Base-by-base conservation (phyloP, 2,113 vertebrate species). In the Spheniscus mendiculus region DNA sequence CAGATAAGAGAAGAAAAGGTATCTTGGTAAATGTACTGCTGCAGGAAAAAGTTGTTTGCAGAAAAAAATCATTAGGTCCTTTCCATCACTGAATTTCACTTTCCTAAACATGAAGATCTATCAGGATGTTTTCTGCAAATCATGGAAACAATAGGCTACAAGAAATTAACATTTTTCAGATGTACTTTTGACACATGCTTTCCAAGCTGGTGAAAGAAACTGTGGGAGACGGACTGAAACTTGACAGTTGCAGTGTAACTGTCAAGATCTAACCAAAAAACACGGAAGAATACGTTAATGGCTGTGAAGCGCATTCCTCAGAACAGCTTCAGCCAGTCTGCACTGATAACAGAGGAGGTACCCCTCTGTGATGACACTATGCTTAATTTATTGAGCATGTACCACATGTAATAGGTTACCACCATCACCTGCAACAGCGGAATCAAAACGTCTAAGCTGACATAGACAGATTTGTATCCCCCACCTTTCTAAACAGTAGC, bases 391-490 rank as follows among this genome's bases (percentile, higher is more conserved):
- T 34, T 53, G 84, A 95, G 62, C 89, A 67, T 34, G 63, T 66
- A 85, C 73, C 50, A 72, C 66, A 45, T 45, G 36, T 66, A 90
- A 90, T 62, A 83, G 29, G 82, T 95, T 95, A 59, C 42, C 2
- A 15, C 42, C 59, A 86, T 88, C 84, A 82, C 38, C 61, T 63
- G 53, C n/a, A 91, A 74, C 34, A 71, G 45, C 32, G n/a, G 44
- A 93, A 91, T 86, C 78, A 90, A 94, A 97, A 88, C 62, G 52
- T 83, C 67, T 52, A 83, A 45, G 32, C 16, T 97, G 87, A 83
- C 94, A 87, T 0, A 91, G 73, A 62, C 40, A 79, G 78, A 87
- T 93, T 96, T 85, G 53, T 96, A 76, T 52, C 34, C n/a, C 26
- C 9, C 21, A 42, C 12, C 49, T 69, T 95, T 96, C 90, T 59